A percentile compares a stretch with the other conserved stretches of the same genome.
These are phyloP conservation scores for Oenanthe oenanthe DNA, from an alignment of 2,113 vertebrate genomes.

Conservation along the genomic window DNA sequence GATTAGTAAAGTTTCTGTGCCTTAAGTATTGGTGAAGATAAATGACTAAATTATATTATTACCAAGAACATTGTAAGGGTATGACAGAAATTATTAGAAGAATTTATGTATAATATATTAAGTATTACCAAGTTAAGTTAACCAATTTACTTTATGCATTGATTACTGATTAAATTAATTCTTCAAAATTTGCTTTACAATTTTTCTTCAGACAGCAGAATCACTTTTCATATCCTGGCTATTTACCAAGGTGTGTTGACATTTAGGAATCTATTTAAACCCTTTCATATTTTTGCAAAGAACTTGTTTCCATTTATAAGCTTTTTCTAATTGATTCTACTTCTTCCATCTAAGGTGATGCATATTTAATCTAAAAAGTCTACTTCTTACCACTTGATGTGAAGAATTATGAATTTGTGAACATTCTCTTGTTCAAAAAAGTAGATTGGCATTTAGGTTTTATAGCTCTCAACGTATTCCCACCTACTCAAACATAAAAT, in stretches of 20 bases:
- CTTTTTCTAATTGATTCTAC: background rate
- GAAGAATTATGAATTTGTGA: slow-evolving; percentile 27
- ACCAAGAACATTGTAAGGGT: background rate
- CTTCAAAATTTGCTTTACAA: background rate
- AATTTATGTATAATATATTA: background rate
- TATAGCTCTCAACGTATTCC: slow-evolving; percentile 42
- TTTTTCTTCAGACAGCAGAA: background rate
- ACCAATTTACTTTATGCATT: background rate
- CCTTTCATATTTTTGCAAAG: background rate
- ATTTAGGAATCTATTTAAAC: background rate
- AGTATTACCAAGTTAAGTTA: background rate
- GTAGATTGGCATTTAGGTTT: slow-evolving; percentile 55
- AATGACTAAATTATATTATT: background rate
- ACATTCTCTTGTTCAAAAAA: slow-evolving; percentile 49
- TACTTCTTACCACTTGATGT: background rate
- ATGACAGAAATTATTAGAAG: background rate
- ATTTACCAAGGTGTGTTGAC: background rate
- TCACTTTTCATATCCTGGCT: background rate
- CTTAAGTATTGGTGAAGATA: background rate
- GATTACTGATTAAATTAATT: background rate
- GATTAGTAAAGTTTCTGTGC: background rate
- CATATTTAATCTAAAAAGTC: slow-evolving; percentile 4
- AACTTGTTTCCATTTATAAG: background rate
- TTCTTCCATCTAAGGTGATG: slow-evolving; percentile 31
- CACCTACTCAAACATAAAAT: slow-evolving; percentile 60